Conservation (phyloP, 1,140 invertebrate species). For the Drosophila subobscura region DNA sequence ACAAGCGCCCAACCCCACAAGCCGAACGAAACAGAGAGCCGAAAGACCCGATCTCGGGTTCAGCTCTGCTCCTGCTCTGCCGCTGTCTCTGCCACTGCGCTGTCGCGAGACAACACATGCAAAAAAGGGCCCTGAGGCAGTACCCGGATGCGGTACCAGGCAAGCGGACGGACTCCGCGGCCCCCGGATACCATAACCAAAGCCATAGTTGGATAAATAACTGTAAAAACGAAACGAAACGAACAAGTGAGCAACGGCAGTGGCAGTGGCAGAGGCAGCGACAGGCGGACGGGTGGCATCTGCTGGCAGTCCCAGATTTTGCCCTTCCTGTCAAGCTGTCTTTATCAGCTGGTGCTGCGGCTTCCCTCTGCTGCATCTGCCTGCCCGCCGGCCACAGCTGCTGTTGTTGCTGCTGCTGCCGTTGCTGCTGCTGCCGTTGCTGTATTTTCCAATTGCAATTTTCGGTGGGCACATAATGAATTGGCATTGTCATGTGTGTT, state of each 20-base stretch:
- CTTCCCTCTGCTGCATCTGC: slow-evolving; percentile 3
- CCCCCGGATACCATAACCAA: too few species aligned
- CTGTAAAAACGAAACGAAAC: too few species aligned
- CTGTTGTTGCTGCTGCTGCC: neutral
- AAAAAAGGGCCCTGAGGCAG: too few species aligned
- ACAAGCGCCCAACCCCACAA: too few species aligned
- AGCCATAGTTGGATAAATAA: too few species aligned
- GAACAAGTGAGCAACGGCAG: neutral
- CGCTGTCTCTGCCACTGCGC: too few species aligned
- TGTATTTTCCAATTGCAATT: slow-evolving; percentile 38
- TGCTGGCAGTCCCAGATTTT: slow-evolving; percentile 31
- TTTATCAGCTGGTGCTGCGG: slow-evolving; percentile 36
- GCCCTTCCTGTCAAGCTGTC: slow-evolving; percentile 38
- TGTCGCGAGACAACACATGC: too few species aligned
- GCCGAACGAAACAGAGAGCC: too few species aligned
- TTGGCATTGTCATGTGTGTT: slow-evolving; percentile 60
- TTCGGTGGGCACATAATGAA: slow-evolving; percentile 59
- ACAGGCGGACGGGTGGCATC: slow-evolving; percentile 7
- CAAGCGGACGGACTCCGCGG: too few species aligned
- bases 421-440: slow-evolving; percentile 17
- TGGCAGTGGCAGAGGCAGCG: neutral
- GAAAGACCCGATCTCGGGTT: too few species aligned
- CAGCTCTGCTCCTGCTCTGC: too few species aligned
- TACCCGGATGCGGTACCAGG: too few species aligned
- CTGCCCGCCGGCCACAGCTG: neutral